A percentile compares a stretch with the other conserved stretches of the same genome.
Conservation (phyloP, 2,113 vertebrate species). For the Gavialis gangeticus region DNA sequence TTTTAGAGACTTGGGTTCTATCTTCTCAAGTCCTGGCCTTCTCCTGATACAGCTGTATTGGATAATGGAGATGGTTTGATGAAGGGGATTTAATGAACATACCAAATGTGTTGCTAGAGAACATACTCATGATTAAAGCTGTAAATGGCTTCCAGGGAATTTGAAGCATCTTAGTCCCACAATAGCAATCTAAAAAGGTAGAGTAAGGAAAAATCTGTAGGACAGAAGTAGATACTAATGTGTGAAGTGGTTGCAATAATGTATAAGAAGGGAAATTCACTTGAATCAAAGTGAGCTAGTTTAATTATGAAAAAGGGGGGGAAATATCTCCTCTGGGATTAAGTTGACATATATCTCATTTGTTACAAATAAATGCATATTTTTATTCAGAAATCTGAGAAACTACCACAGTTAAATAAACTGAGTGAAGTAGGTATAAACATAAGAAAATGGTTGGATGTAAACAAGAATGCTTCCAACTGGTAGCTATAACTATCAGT, state of each 20-base stretch:
- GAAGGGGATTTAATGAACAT: not conserved
- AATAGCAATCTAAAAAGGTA: not conserved
- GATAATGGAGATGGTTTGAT: not conserved
- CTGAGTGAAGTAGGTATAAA: not conserved
- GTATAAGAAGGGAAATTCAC: not conserved
- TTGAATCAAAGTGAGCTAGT: not conserved
- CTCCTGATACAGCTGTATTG: not conserved
- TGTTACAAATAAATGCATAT: not conserved
- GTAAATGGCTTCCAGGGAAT: not conserved
- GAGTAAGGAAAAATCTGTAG: not conserved
- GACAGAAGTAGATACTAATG: not conserved
- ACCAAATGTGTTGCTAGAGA: not conserved
- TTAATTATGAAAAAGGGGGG: not conserved
- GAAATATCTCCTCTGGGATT: not conserved
- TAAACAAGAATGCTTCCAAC: not conserved
- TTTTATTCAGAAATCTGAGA: not conserved
- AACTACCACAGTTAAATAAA: not conserved
- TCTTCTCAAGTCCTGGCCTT: not conserved
- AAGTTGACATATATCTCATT: not conserved
- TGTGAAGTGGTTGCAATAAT: not conserved
- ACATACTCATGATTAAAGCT: not conserved
- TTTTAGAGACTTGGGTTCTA: not conserved
- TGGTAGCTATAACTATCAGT: not conserved
- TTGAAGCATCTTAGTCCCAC: not conserved
- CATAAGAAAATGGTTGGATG: not conserved